Evolutionary conservation across 2,888 invertebrate species (phyloP).

Genomic region (Caenorhabditis panamensis): DNA sequence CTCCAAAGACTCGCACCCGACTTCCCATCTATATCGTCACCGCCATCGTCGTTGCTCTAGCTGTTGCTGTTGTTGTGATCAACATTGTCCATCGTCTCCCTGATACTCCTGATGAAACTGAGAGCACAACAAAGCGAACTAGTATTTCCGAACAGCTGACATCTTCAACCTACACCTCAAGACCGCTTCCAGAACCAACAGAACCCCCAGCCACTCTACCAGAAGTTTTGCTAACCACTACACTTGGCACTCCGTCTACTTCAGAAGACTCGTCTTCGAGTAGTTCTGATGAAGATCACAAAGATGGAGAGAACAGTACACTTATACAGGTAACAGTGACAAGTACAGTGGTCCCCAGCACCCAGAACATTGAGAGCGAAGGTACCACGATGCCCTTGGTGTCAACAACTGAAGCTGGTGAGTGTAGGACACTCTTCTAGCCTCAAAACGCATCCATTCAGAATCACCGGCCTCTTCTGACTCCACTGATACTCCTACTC

Average conservation of each 20-base stretch:
- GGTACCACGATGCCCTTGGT: background rate
- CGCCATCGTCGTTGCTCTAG: slow-evolving; percentile 56
- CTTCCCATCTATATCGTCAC: slow-evolving; percentile 53
- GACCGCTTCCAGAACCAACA: background rate
- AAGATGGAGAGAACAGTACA: slow-evolving; percentile 33
- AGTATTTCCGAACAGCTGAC: background rate
- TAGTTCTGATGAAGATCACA: slow-evolving; percentile 42
- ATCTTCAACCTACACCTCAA: background rate
- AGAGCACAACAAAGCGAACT: background rate
- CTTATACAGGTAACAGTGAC: slow-evolving; percentile 29
- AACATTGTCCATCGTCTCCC: slow-evolving; percentile 53
- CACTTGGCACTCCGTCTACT: slow-evolving; percentile 9
- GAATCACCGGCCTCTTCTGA: too few relatives aligned
- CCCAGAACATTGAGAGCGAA: background rate
- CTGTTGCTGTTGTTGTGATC: slow-evolving; percentile 45
- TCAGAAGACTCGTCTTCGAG: slow-evolving; percentile 45
- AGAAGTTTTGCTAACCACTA: slow-evolving; percentile 14
- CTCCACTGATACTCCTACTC: background rate
- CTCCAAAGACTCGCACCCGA: slow-evolving; percentile 49
- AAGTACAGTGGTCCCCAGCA: slow-evolving; percentile 22
- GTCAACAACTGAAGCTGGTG: background rate
- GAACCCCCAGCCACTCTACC: background rate
- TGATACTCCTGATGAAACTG: slow-evolving; percentile 23
- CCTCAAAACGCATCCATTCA: too few relatives aligned
- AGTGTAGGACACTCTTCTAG: background rate